Conservation (phyloP, 1,140 invertebrate species). For the Bradysia coprophila region DNA sequence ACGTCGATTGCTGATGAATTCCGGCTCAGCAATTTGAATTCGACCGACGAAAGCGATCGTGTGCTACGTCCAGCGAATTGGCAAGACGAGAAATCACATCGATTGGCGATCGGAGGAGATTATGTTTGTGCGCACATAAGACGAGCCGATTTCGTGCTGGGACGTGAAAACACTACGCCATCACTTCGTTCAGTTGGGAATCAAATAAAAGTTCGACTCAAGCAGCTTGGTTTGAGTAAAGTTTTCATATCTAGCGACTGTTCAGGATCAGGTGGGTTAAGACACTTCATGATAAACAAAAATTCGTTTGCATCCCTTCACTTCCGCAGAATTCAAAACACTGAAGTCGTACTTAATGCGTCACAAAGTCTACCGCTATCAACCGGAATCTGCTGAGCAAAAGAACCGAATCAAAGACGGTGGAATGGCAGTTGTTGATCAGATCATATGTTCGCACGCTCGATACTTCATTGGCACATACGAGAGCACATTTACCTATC, state of each 20-base stretch:
- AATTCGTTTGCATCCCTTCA: no score
- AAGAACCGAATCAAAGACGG: constrained; percentile 55
- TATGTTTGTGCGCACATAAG: constrained; percentile 67
- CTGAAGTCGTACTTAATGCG: constrained; percentile 15
- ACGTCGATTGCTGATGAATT: constrained; percentile 50
- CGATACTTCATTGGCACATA: constrained; percentile 78
- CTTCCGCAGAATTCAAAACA: no score
- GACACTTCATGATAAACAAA: neutral
- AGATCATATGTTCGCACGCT: constrained; percentile 83
- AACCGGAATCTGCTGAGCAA: constrained; percentile 14
- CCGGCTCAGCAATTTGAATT: constrained; percentile 45
- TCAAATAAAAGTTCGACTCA: constrained; percentile 42
- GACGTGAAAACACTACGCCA: constrained; percentile 44
- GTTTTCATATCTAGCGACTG: constrained; percentile 74
- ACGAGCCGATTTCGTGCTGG: constrained; percentile 58
- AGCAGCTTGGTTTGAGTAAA: constrained; percentile 34
- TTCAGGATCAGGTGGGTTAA: constrained; percentile 9
- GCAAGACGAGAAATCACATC: constrained; percentile 17
- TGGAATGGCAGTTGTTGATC: constrained; percentile 85
- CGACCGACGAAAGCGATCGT: constrained; percentile 23
- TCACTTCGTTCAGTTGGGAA: constrained; percentile 44
- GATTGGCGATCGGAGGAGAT: constrained; percentile 44
- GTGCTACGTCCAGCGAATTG: constrained; percentile 17
- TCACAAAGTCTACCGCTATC: constrained; percentile 14
- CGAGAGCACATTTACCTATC: constrained; percentile 89